Percentiles rank a stretch among this genome's conserved stretches.
These are phyloP conservation scores for Carollia perspicillata DNA, from an alignment of 2,113 vertebrate species.

Conservation along the genomic window DNA sequence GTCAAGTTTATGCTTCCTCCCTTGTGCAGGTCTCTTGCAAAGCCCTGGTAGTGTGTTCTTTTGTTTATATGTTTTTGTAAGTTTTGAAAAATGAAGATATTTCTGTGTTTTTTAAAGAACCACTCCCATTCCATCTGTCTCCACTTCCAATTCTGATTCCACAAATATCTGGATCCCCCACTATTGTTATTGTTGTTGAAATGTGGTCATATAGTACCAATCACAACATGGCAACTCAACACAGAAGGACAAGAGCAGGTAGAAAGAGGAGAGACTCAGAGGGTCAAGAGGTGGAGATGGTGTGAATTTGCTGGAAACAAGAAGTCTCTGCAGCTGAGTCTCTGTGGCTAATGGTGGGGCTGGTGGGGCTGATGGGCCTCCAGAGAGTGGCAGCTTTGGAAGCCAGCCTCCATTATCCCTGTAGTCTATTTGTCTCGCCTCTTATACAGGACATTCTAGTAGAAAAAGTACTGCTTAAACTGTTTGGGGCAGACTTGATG, in stretches of 20 bases:
- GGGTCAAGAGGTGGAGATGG: neutral
- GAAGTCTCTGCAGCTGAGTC: neutral
- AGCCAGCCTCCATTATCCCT: neutral
- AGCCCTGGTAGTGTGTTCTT: neutral
- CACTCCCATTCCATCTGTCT: neutral
- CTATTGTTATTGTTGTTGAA: neutral
- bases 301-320: neutral
- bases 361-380: neutral
- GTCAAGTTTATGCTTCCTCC: neutral
- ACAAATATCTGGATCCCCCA: neutral
- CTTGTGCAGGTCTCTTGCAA: neutral
- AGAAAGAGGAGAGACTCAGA: neutral
- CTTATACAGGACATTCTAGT: neutral
- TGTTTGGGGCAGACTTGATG: conserved; percentile 6
- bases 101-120: neutral
- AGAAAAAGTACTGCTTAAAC: conserved; percentile 8
- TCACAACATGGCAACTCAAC: neutral
- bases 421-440: neutral
- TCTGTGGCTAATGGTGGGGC: neutral
- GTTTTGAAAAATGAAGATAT: neutral
- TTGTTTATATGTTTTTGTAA: neutral
- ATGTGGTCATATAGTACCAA: neutral
- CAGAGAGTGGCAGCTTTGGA: neutral
- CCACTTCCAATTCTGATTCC: neutral
- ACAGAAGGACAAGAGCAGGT: neutral